phyloP scores from a whole-genome alignment of 1,140 invertebrate genomes.

The Hetaerina americana region DNA sequence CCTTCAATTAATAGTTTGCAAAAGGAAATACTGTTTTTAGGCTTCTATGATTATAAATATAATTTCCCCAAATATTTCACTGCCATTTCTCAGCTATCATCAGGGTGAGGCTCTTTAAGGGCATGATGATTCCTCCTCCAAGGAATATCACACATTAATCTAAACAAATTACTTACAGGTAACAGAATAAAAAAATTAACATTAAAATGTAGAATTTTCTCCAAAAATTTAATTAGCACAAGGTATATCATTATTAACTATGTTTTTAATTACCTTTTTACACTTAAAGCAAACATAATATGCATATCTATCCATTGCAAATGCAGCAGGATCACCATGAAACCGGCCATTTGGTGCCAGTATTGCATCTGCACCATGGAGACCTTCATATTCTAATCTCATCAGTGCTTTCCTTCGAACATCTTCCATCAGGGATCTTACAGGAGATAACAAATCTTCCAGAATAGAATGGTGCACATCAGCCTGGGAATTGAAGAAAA shows the following conservation, averaged over 20 bases:
- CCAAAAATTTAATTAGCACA: no score
- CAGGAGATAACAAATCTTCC: constrained; percentile 60
- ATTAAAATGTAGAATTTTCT: no score
- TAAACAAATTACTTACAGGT: no score
- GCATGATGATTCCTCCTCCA: no score
- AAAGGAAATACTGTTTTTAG: neutral
- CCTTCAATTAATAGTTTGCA: neutral
- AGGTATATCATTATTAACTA: no score
- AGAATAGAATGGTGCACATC: constrained; percentile 74
- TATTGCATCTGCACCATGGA: constrained; percentile 63
- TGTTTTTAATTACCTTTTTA: constrained; percentile 79
- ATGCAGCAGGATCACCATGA: constrained; percentile 66
- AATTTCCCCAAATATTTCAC: neutral
- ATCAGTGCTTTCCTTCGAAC: constrained; percentile 88
- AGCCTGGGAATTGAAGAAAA: constrained; percentile 30
- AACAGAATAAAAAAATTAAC: no score
- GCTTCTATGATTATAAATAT: neutral
- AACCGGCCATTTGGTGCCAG: constrained; percentile 49
- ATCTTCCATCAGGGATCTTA: constrained; percentile 73
- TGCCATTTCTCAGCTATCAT: no score
- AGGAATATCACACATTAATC: no score
- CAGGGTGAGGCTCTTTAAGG: no score
- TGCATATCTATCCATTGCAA: constrained; percentile 94
- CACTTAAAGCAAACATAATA: constrained; percentile 98
- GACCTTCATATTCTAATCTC: constrained; percentile 91